Base-by-base conservation (phyloP, 2,888 invertebrate genomes). In the Pollenia griseotomentosa region DNA sequence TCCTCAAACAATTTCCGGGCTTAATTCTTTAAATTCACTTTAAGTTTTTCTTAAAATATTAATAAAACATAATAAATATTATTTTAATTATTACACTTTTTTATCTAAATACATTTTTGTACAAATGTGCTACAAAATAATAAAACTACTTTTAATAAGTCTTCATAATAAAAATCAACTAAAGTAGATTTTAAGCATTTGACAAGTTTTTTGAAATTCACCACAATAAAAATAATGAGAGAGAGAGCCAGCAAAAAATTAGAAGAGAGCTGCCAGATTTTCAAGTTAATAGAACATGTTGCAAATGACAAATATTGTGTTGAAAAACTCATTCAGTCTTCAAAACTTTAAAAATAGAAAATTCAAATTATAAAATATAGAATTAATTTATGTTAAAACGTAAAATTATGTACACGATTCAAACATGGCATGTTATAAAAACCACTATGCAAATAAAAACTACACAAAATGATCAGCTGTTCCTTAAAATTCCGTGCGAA, bases 201-300 rank as follows among this genome's bases (percentile, higher is more conserved):
- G 77, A 77, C 70, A 83, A 83, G 2, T 48, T 46, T 59, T 16
- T 2, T n/a, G 61, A 68, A 83, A 83, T 77, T 63, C 70, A 83
- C 61, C 70, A 42, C 4, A 71, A 55, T 2, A 51, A 42, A 80
- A 68, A 68, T 61, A 61, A 61, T 63, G 61, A 51, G 59, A 75
- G n/a, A 10, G 2, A 63, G 16, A 12, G 12, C 16, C 12, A 53
- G 1, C 11, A 55, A 14, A 63, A 33, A 33, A 16, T 42, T 10
- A 19, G 4, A 14, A 61, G 48, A 9, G 81, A 42, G 33, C 33
- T 81, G 73, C 81, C 81, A 74, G 57, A 74, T 12, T 1, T 10
- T 5, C 55, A 57, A 19, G 33, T 33, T 0, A 6, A 33, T 33
- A 33, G 33, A 33, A 33, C 33, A 33, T 33, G 33, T 33, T 33